Evolutionary conservation across 2,797 vertebrate genomes (phyloP), one percentile per base, ranked within the genome.

Genomic region (Geotrypetes seraphini): DNA sequence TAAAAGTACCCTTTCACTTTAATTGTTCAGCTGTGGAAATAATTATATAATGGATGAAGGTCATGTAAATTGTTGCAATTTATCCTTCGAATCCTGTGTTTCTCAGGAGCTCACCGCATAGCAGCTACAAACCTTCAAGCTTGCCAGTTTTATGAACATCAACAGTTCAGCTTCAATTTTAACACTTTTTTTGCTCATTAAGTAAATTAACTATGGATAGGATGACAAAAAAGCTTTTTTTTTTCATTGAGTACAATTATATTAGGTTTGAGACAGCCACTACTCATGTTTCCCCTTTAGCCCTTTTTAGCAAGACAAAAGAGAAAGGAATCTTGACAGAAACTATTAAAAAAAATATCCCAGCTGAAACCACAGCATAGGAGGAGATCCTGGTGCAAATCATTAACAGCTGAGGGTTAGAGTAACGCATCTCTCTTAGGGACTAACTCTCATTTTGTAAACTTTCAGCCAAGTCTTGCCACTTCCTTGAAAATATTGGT

Each of bases 401-500:
- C 67, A 68, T 80, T 72, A 81, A 69, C 70, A 81, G 73, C 70
- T 73, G 69, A 78, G 54, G 62, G 56, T 57, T 68, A 75, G 70
- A 72, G 75, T 81, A 75, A 73, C 65, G 55, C 47, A 5, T 60
- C 64, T 66, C 70, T 81, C 71, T 30, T 21, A 66, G 70, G 73
- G 67, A 74, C 57, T 69, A 42, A 73, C 65, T 70, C 77, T 71
- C 54, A 56, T 73, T 73, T 73, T 76, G 57, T 58, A 44, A 47
- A 53, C 45, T 48, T 59, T 60, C 44, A 58, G 53, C 28, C 46
- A 62, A 54, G 54, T 38, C 53, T 78, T 65, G 57, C 57, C 47
- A 63, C 42, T 40, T 70, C 57, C 58, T 69, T 63, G 46, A 51
- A 60, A 63, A 43, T 39, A 44, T 61, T n/a, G n/a, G n/a, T n/a